Conservation (phyloP, 2,113 vertebrate genomes). For the Caranx ignobilis region DNA sequence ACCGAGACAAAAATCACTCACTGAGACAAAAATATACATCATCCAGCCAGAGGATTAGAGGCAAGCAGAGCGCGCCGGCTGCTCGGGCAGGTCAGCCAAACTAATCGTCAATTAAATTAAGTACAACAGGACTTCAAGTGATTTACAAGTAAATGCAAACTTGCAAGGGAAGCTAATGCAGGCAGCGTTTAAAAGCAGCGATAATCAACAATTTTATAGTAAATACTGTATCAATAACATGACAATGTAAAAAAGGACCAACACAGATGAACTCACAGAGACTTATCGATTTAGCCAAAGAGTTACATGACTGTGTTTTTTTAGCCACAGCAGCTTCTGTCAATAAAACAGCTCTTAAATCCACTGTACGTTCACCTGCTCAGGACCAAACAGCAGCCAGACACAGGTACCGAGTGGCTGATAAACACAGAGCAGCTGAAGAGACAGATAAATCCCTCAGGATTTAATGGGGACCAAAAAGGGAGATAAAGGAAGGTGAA, state of each 20-base stretch:
- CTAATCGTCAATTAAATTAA: slow-evolving; percentile 11
- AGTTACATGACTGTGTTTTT: background rate
- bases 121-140: background rate
- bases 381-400: background rate
- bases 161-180: background rate
- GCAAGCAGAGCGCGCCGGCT: background rate
- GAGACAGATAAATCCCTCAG: background rate
- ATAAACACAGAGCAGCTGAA: background rate
- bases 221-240: background rate
- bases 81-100: background rate
- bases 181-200: slow-evolving; percentile 8
- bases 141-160: slow-evolving; percentile 23
- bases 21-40: slow-evolving; percentile 4
- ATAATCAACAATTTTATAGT: background rate
- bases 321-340: background rate
- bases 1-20: background rate
- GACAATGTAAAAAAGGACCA: background rate
- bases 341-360: background rate
- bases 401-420: background rate
- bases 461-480: background rate
- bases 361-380: background rate
- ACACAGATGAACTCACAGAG: background rate
- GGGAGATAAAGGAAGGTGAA: background rate
- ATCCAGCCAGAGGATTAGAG: background rate
- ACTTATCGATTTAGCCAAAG: background rate